A percentile compares a stretch with the other conserved stretches of the same genome.
Conservation (phyloP, 64 coral and sea anemone species). For the Montipora capricornis region DNA sequence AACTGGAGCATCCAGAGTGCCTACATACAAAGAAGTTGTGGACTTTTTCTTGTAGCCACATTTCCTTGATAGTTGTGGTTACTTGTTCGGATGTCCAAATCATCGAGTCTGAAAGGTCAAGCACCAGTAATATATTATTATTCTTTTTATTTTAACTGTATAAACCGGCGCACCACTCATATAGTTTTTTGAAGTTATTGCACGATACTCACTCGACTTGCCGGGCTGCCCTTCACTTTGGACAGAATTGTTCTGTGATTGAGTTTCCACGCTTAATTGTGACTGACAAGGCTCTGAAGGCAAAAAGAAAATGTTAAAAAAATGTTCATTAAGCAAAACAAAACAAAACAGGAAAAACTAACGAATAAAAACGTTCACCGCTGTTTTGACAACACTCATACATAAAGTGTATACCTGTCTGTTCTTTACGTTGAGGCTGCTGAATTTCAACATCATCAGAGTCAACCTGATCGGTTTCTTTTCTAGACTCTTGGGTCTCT, state of each 20-base stretch:
- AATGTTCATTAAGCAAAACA: neutral
- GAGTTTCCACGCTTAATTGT: neutral
- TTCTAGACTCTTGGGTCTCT: conserved; percentile 19
- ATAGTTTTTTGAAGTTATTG: neutral
- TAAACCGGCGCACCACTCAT: no score
- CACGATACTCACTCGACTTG: neutral
- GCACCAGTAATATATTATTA: neutral
- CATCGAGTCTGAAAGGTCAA: conserved; percentile 10
- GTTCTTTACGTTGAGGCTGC: neutral
- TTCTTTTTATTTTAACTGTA: neutral
- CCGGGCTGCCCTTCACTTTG: neutral
- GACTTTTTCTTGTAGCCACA: conserved; percentile 21
- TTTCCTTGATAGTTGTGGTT: conserved; percentile 17
- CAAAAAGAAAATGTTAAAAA: neutral
- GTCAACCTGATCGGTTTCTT: neutral
- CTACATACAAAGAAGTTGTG: conserved; percentile 27
- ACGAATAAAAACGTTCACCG: no score
- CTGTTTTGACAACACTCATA: no score
- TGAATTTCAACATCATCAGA: neutral
- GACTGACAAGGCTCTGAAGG: neutral
- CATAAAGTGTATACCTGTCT: neutral
- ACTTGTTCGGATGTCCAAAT: conserved; percentile 31
- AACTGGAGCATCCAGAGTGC: neutral
- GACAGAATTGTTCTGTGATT: neutral
- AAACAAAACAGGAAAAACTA: neutral